Conservation (phyloP, 1,140 invertebrate species). For the Helicoverpa armigera region DNA sequence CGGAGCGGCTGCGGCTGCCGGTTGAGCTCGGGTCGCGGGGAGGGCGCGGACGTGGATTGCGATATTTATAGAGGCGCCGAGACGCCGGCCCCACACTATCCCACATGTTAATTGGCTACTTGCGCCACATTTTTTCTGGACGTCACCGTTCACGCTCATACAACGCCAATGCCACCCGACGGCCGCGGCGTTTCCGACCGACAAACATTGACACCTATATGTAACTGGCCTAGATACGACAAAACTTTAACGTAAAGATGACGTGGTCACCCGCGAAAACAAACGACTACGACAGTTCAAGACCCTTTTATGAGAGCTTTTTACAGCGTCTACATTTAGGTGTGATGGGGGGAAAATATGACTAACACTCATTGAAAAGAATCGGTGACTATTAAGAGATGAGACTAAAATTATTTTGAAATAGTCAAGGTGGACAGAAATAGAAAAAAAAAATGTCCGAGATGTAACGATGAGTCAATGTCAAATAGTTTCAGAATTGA, state of each 20-base stretch:
- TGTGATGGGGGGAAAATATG: neutral
- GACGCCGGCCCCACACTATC: conserved; percentile 81
- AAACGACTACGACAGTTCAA: conserved; percentile 60
- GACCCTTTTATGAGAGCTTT: conserved; percentile 45
- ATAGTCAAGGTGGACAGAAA: conserved; percentile 57
- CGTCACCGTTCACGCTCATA: conserved; percentile 69
- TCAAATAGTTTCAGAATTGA: conserved; percentile 56
- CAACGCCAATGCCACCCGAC: conserved; percentile 77
- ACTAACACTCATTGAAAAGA: conserved; percentile 15
- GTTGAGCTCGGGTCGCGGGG: conserved; percentile 41
- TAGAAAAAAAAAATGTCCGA: conserved; percentile 53
- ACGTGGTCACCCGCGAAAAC: conserved; percentile 55
- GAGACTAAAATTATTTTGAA: conserved; percentile 40
- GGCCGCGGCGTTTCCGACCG: conserved; percentile 68
- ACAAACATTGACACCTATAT: conserved; percentile 83
- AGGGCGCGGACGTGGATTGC: conserved; percentile 54
- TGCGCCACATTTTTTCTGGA: conserved; percentile 80
- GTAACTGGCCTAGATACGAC: conserved; percentile 68
- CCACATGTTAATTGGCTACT: conserved; percentile 83
- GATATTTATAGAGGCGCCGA: conserved; percentile 84
- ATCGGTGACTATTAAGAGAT: conserved; percentile 25
- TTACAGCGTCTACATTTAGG: neutral
- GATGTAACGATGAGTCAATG: conserved; percentile 61
- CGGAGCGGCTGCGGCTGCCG: conserved; percentile 60
- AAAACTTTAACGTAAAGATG: conserved; percentile 63